Percentiles rank a stretch among this genome's conserved stretches.
Evolutionary conservation across 2,888 invertebrate genomes (phyloP).

Genomic region (Mesorhabditis spiculigera): DNA sequence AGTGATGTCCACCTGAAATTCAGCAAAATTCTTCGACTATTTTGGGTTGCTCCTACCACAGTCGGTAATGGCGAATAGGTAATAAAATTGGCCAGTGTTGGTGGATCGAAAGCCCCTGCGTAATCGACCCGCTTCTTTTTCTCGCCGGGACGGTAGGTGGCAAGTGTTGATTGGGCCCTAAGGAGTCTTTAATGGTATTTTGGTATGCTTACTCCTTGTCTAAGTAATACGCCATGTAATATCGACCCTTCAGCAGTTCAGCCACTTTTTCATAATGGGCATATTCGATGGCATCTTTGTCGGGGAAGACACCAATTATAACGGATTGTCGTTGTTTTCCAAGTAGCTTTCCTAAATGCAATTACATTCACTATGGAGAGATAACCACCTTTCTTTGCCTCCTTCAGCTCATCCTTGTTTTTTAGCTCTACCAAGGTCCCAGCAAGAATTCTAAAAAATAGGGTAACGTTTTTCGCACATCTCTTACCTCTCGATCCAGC

Average conservation of each 20-base stretch:
- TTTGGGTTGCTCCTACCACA: constrained; percentile 25
- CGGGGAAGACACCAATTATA: constrained; percentile 43
- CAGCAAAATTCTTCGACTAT: constrained; percentile 1
- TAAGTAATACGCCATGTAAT: constrained; percentile 36
- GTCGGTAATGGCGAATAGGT: constrained; percentile 38
- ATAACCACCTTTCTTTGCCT: constrained; percentile 22
- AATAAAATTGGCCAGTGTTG: constrained; percentile 40
- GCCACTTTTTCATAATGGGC: constrained; percentile 42
- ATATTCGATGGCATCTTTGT: constrained; percentile 23
- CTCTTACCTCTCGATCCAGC: constrained; percentile 34
- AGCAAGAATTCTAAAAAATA: constrained; percentile 21
- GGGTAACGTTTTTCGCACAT: neutral
- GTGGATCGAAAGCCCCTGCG: constrained; percentile 41
- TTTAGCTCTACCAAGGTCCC: constrained; percentile 27
- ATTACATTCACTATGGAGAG: neutral
- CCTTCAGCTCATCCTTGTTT: constrained; percentile 18
- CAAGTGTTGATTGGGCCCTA: constrained; percentile 23
- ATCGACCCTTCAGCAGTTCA: constrained; percentile 44
- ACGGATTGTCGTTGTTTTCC: constrained; percentile 24
- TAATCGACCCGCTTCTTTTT: constrained; percentile 40
- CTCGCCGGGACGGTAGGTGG: constrained; percentile 41
- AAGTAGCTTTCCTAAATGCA: constrained; percentile 9
- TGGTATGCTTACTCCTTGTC: constrained; percentile 20
- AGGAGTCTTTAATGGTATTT: neutral
- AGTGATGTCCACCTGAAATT: constrained; percentile 39